A percentile compares a stretch with the other conserved stretches of the same genome.
Conservation (phyloP, 1,140 invertebrate genomes). For the Scaptomyza hsui region DNA sequence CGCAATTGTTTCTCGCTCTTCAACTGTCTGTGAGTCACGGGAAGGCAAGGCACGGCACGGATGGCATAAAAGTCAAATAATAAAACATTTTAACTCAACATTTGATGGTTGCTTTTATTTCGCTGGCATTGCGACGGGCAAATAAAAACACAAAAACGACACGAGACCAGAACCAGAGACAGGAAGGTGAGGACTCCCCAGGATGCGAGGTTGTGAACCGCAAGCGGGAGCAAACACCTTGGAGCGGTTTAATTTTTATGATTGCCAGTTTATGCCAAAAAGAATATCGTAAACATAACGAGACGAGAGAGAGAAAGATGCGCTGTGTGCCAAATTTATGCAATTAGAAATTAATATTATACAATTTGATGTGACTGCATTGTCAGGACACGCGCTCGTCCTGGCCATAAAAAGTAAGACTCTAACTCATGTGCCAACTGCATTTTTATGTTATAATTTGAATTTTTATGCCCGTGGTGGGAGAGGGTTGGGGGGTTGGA, state of each 20-base stretch:
- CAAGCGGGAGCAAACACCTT: conserved; percentile 64
- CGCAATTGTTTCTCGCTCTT: conserved; percentile 66
- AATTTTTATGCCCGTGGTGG: conserved; percentile 51
- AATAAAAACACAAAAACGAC: conserved; percentile 71
- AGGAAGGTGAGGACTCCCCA: conserved; percentile 22
- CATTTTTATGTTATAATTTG: conserved; percentile 74
- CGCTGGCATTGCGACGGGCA: conserved; percentile 70
- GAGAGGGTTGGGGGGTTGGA: not conserved
- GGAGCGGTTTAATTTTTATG: conserved; percentile 77
- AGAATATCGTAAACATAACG: conserved; percentile 52
- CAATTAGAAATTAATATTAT: conserved; percentile 84
- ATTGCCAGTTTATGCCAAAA: conserved; percentile 39
- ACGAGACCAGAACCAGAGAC: conserved; percentile 11
- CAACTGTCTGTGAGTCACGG: conserved; percentile 12
- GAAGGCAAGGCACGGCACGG: too few species aligned
- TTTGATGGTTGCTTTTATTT: conserved; percentile 80
- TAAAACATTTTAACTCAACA: conserved; percentile 81
- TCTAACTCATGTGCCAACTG: conserved; percentile 57
- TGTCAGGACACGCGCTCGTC: conserved; percentile 54
- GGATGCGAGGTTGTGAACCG: not conserved
- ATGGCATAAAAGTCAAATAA: conserved; percentile 74
- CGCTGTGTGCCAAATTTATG: conserved; percentile 67
- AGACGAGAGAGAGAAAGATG: conserved; percentile 15
- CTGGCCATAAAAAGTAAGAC: conserved; percentile 53
- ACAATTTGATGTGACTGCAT: conserved; percentile 69